Percentiles rank a stretch among this genome's conserved stretches.
Conservation (phyloP, 2,888 invertebrate genomes). For the Andrena flavipes region DNA sequence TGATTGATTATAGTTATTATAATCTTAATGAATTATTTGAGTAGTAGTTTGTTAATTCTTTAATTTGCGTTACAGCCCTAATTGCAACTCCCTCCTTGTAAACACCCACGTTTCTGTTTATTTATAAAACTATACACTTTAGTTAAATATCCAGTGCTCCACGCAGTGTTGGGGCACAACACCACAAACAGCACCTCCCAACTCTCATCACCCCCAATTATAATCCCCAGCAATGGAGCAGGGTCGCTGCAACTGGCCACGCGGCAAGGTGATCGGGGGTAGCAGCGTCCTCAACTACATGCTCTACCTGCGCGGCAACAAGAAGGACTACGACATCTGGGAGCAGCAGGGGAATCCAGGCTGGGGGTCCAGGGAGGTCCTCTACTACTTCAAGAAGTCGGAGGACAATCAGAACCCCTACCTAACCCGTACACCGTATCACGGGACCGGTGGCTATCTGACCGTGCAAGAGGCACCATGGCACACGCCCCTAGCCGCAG, state of each 20-base stretch:
- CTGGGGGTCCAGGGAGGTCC: conserved; percentile 93
- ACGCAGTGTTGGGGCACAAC: no score
- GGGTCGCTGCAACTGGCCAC: conserved; percentile 95
- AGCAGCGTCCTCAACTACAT: conserved; percentile 96
- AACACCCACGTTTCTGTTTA: no score
- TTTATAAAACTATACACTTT: no score
- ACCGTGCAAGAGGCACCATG: conserved; percentile 95
- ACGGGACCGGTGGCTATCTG: conserved; percentile 92
- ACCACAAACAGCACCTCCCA: no score
- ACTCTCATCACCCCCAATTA: not conserved
- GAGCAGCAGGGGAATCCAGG: conserved; percentile 94
- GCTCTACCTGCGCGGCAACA: conserved; percentile 95
- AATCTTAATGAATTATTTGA: no score
- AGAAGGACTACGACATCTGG: conserved; percentile 96
- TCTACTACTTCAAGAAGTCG: conserved; percentile 95
- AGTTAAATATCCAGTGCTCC: no score
- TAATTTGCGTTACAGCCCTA: no score
- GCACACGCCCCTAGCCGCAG: conserved; percentile 92
- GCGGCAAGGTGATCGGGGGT: conserved; percentile 96
- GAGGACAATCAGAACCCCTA: conserved; percentile 96
- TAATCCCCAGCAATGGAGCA: conserved; percentile 90
- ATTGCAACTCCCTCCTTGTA: no score
- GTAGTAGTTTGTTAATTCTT: no score
- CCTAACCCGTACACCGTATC: conserved; percentile 91
- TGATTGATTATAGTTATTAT: no score